phyloP scores from a whole-genome alignment of 2,888 invertebrate species.

The Phlogophora meticulosa region DNA sequence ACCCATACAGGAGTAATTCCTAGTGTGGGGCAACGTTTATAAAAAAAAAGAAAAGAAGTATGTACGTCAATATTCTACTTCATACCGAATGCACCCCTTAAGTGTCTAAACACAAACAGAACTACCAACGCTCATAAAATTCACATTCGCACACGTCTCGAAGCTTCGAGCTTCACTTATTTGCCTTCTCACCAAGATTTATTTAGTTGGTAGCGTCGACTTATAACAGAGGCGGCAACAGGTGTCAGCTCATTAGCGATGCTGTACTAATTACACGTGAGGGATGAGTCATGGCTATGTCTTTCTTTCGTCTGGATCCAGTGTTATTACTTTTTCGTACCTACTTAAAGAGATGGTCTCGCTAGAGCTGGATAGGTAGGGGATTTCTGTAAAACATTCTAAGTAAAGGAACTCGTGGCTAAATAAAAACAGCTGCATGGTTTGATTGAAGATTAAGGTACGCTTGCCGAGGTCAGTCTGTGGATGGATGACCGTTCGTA shows the following conservation, averaged over 20 bases:
- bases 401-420: no score
- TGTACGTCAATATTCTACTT: no score
- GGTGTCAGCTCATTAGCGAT: conserved; percentile 55
- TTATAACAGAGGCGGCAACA: conserved; percentile 49
- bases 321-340: conserved; percentile 3
- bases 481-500: no score
- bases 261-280: conserved; percentile 50
- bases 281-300: conserved; percentile 29
- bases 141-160: conserved; percentile 30
- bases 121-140: conserved; percentile 41
- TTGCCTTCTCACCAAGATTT: conserved; percentile 49
- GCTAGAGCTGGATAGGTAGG: not conserved
- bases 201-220: conserved; percentile 22
- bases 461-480: no score
- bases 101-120: conserved; percentile 22
- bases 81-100: not conserved
- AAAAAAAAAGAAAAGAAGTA: no score
- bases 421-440: no score
- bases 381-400: no score
- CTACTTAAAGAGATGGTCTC: not conserved
- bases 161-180: conserved; percentile 27
- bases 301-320: conserved; percentile 22
- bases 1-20: no score
- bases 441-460: no score
- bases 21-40: no score